These are phyloP conservation scores for Anticlea derivata DNA, from an alignment of 2,888 invertebrate species.

Conservation along the genomic window DNA sequence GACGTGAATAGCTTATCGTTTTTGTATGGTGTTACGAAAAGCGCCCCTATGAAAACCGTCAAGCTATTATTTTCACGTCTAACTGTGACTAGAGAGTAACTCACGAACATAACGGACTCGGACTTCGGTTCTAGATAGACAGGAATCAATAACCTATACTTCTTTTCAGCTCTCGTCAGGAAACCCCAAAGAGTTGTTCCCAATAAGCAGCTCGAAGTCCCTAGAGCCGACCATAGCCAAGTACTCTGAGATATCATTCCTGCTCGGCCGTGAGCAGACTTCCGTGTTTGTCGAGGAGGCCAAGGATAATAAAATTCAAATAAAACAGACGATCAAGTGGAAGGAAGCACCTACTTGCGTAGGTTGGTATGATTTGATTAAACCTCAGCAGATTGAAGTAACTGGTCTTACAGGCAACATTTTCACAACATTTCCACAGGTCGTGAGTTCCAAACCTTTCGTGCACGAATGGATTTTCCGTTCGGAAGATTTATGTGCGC, in stretches of 20 bases:
- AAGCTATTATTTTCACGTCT: too few relatives aligned
- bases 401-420: too few relatives aligned
- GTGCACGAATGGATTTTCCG: too few relatives aligned
- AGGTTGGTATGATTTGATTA: slow-evolving; percentile 67
- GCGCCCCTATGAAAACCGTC: too few relatives aligned
- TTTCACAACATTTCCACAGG: too few relatives aligned
- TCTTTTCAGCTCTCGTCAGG: slow-evolving; percentile 76
- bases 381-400: not conserved
- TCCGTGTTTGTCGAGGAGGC: slow-evolving; percentile 93
- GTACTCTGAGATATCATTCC: slow-evolving; percentile 89
- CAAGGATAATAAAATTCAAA: slow-evolving; percentile 75
- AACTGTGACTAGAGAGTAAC: too few relatives aligned
- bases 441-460: too few relatives aligned
- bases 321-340: slow-evolving; percentile 91
- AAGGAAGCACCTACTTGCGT: slow-evolving; percentile 89
- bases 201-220: slow-evolving; percentile 90
- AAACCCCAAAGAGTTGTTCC: slow-evolving; percentile 91
- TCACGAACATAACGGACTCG: too few relatives aligned
- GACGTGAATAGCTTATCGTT: too few relatives aligned
- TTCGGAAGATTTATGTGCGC: too few relatives aligned
- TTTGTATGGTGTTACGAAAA: too few relatives aligned
- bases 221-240: slow-evolving; percentile 93
- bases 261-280: slow-evolving; percentile 93
- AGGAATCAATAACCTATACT: not conserved
- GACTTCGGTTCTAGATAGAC: too few relatives aligned